Conservation (phyloP, 2,888 invertebrate genomes). For the Cephus pygmeus region DNA sequence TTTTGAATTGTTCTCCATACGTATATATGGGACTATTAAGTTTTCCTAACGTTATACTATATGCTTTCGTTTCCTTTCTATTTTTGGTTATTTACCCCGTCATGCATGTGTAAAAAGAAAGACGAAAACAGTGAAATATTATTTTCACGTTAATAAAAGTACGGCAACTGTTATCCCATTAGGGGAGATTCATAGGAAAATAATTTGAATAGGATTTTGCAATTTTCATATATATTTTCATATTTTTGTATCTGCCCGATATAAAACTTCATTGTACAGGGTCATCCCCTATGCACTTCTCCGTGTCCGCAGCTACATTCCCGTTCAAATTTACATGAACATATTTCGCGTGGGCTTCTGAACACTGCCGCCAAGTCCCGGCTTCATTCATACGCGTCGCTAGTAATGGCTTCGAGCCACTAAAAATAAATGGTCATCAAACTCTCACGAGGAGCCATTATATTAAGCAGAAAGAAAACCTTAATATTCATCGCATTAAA, state of each 20-base stretch:
- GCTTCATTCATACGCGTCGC: neutral
- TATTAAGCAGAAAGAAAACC: neutral
- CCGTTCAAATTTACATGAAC: neutral
- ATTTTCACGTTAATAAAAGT: neutral
- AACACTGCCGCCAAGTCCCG: neutral
- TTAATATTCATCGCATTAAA: neutral
- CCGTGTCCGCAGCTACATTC: neutral
- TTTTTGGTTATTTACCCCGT: too few relatives aligned
- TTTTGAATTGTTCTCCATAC: too few relatives aligned
- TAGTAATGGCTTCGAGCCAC: neutral
- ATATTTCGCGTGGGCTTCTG: neutral
- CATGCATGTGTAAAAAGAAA: too few relatives aligned
- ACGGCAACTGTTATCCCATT: neutral
- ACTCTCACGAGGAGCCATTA: neutral
- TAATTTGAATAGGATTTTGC: neutral
- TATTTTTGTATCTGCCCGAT: neutral
- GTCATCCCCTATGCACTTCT: neutral
- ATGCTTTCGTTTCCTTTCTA: too few relatives aligned
- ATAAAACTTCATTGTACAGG: neutral
- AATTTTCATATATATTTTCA: neutral
- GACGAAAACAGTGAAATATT: neutral
- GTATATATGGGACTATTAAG: too few relatives aligned
- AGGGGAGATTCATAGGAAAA: neutral
- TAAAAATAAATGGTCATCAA: neutral
- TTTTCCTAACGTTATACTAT: too few relatives aligned